Percentiles rank a stretch among this genome's conserved stretches.
Conservation (phyloP, 92 coral and sea anemone species). For the Nematostella vectensis region DNA sequence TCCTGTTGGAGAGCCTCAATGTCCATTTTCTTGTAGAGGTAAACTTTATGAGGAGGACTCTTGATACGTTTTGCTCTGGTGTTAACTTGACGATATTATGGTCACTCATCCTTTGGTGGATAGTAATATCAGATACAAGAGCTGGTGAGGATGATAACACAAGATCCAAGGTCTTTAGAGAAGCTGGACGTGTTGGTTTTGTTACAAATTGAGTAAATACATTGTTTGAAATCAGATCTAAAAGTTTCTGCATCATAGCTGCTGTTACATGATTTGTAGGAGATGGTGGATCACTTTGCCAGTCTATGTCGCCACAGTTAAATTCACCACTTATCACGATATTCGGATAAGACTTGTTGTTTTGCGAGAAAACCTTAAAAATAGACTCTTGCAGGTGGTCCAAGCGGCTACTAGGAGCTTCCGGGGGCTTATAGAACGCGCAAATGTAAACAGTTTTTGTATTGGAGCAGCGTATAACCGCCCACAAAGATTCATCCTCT, state of each 20-base stretch:
- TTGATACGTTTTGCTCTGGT: conserved; percentile 6
- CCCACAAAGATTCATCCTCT: conserved; percentile 14
- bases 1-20: conserved; percentile 14
- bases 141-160: conserved; percentile 34
- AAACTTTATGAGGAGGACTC: conserved; percentile 22
- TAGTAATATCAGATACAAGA: conserved; percentile 19
- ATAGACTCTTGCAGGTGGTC: conserved; percentile 26
- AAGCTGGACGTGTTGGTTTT: conserved; percentile 33
- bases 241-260: conserved; percentile 18
- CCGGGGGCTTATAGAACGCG: conserved; percentile 22
- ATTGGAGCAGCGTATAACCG: conserved; percentile 1
- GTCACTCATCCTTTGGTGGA: conserved; percentile 35
- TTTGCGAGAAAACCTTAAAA: conserved; percentile 18
- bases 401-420: neutral
- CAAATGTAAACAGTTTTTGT: conserved; percentile 12
- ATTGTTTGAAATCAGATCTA: conserved; percentile 2
- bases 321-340: conserved; percentile 30
- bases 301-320: conserved; percentile 26
- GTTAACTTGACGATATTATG: conserved; percentile 24
- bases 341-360: conserved; percentile 22
- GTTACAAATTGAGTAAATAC: conserved; percentile 21
- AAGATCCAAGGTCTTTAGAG: conserved; percentile 28
- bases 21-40: conserved; percentile 11
- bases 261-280: conserved; percentile 7
- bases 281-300: conserved; percentile 27